Base-by-base conservation (phyloP, 2,797 vertebrate genomes). In the Arrhamphus sclerolepis region DNA sequence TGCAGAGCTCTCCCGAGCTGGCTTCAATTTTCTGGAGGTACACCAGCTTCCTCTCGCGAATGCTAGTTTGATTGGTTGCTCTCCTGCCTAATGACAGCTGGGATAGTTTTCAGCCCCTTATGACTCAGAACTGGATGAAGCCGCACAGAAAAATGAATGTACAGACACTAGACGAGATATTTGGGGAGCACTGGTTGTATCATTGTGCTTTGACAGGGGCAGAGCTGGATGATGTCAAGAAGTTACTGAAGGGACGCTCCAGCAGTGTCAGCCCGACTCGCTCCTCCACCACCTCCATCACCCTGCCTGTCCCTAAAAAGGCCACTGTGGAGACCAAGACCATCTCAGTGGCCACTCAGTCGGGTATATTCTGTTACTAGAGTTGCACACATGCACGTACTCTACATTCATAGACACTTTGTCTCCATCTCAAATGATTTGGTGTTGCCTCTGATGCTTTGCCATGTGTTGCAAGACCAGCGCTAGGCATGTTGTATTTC, bases 191-290 rank as follows among this genome's bases (percentile, higher is more conserved):
- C 17, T 43, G 11, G 47, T 39, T 46, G 34, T 69, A 49, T 1
- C 0, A 3, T n/a, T 75, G 24, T 75, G 40, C 3, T 5, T 29
- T 38, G 21, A 4, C 83, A 99, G 98, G 98, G 98, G 97, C 98
- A 0, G 98, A 99, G 82, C 55, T 99, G 88, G 96, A 98, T 40
- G 98, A 99, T 1, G 98, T 99, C 68, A 99, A 99, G 78, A 96
- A 95, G 85, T 88, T 99, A 56, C 84, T 99, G 81, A 98, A 97
- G 74, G 95, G 95, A 54, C 94, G 98, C 47, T 98, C 98, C 5
- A 91, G 89, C 77, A 99, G 98, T 1, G 94, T 93, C 61, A 99
- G 97, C 80, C 97, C 98, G 34, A 96, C 94, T 2, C 94, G 97
- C n/a, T 95, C 95, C 48, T 85, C 90, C 61, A 72, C 20, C 1